These are phyloP conservation scores for Globodera ellingtonae DNA, from an alignment of 1,140 invertebrate species.

Conservation along the genomic window DNA sequence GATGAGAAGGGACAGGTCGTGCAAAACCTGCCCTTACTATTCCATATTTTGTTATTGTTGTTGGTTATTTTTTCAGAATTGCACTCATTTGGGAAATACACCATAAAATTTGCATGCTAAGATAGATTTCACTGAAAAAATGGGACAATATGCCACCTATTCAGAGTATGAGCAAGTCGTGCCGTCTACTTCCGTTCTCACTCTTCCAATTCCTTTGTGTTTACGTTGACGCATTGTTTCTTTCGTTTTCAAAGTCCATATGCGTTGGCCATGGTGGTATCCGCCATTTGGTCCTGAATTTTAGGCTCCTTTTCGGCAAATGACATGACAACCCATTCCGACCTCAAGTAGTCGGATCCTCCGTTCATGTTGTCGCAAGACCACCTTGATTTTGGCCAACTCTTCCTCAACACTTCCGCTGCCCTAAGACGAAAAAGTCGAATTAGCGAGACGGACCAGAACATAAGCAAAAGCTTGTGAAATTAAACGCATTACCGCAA, in stretches of 20 bases:
- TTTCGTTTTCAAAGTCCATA: conserved; percentile 43
- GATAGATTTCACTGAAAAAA: not conserved
- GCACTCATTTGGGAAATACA: not conserved
- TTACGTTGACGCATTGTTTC: too few species aligned
- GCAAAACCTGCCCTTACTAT: not conserved
- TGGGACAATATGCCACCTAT: conserved; percentile 13
- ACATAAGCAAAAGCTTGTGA: not conserved
- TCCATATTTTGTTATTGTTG: not conserved
- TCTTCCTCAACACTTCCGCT: conserved; percentile 72
- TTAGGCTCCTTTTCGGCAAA: conserved; percentile 19
- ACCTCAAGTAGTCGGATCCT: conserved; percentile 78
- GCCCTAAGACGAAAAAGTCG: not conserved
- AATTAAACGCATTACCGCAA: not conserved
- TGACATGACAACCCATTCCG: conserved; percentile 54
- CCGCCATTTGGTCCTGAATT: conserved; percentile 30
- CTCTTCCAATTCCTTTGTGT: conserved; percentile 31
- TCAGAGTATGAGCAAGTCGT: conserved; percentile 10
- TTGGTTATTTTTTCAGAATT: conserved; percentile 2
- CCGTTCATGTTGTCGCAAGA: conserved; percentile 91
- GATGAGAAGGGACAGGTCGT: not conserved
- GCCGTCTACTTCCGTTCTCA: conserved; percentile 48
- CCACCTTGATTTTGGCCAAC: conserved; percentile 81
- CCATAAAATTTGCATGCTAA: not conserved
- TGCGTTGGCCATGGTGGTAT: conserved; percentile 45
- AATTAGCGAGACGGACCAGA: not conserved